Base-by-base conservation (phyloP, 2,888 invertebrate species). In the Callimorpha dominula region DNA sequence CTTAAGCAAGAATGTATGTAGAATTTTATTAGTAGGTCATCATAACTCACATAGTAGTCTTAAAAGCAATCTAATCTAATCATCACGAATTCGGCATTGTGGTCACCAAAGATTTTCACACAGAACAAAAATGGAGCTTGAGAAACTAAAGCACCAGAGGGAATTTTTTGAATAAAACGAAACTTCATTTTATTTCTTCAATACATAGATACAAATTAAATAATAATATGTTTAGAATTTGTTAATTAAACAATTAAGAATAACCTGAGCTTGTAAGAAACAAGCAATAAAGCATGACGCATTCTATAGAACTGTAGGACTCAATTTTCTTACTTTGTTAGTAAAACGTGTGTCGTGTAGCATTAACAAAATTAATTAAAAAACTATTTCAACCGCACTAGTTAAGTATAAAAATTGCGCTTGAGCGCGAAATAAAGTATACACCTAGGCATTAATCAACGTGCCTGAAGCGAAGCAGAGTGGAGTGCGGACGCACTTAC, bases 401-500 rank as follows among this genome's bases (percentile, higher is more conserved):
- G 75, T 76, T 70, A 69, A 60, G 72, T 71, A 70, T 71, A 74
- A 78, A 80, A 80, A 73, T 77, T 81, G 75, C 76, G 82, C 81
- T 76, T n/a, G 49, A 70, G 75, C 74, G 78, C 71, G 73, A 80
- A 81, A 82, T 82, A 82, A 81, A 85, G 78, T 78, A 75, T 80
- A 79, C 73, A 77, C 79, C 68, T 40, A 17, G 46, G 76, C 74
- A 88, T 88, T 85, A 83, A 87, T 87, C 87, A 88, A 79, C 76
- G 81, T 83, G 88, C 86, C 87, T 75, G 78, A 73, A 68, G 78
- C 76, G 73, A 43, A 62, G 63, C 9, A 60, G 2, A 68, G 57
- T 60, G 60, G 77, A 86, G 82, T 80, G 82, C 82, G 84, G 81
- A 81, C 81, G 85, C 89, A 87, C 87, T 89, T 87, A 86, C 81